Base-by-base conservation (phyloP, 2,888 invertebrate genomes). In the Sesamia inferens region DNA sequence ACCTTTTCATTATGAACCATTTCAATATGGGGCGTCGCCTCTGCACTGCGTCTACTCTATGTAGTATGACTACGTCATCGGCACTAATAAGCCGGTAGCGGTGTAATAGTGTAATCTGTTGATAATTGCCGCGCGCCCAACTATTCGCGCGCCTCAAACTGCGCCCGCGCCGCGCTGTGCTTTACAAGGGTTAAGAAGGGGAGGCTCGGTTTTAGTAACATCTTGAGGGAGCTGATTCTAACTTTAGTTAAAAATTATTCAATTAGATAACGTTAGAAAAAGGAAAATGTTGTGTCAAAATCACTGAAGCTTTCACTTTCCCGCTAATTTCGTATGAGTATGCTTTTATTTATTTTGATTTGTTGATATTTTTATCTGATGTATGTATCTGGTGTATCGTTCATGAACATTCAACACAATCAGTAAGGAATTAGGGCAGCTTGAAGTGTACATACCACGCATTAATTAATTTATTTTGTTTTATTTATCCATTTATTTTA, bases 71-170 rank as follows among this genome's bases (percentile, higher is more conserved):
- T 89, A 82, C 94, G 95, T 95, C 95, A 95, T 95, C 83, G 91
- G 90, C 90, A 88, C 91, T 95, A 95, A 95, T 95, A 95, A 95
- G 95, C 95, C 91, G 83, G 87, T 84, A 80, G 89, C 91, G 91
- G 77, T 91, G 91, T 94, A 93, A 94, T 93, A 92, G 93, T 90
- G 92, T 92, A 91, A 92, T 91, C 90, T 76, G 80, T 71, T 69
- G 44, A 76, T 86, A 86, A 86, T 86, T 85, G 81, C 82, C 84
- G 74, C 69, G 66, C 72, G 73, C 79, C 72, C 67, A 74, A 74
- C 71, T 74, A 84, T 85, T 85, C 76, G 85, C 85, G 83, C 74
- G 62, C 61, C 79, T 71, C 65, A 31, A 57, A 42, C 61, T 72
- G 77, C 78, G 74, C 73, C n/a, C n/a, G 76, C 76, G 81, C 87